Percentiles rank a stretch among this genome's conserved stretches.
phyloP scores from a whole-genome alignment of 2,797 vertebrate species.

The Sebastes alutus region DNA sequence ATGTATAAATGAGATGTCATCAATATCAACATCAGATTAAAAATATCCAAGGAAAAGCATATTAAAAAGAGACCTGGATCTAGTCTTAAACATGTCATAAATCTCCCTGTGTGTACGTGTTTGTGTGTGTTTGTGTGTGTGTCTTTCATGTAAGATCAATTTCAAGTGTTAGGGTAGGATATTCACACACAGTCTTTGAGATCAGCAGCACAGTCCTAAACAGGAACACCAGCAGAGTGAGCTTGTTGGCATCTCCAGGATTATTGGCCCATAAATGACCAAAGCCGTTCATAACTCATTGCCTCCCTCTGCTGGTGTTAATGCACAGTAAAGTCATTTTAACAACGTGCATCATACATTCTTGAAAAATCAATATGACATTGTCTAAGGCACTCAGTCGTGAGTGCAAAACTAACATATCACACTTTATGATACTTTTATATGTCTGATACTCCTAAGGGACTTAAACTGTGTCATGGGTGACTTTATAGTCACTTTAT shows the following conservation, averaged over 20 bases:
- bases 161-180: not conserved
- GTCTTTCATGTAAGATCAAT: not conserved
- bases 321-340: conserved; percentile 9
- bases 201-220: conserved; percentile 1
- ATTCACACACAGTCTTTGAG: not conserved
- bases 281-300: conserved; percentile 49
- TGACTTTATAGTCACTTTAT: conserved; percentile 10
- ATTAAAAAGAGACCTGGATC: conserved; percentile 2
- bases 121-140: not conserved
- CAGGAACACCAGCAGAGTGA: conserved; percentile 13
- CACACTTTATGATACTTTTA: not conserved
- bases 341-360: not conserved
- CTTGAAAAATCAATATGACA: conserved; percentile 9
- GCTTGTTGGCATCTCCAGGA: conserved; percentile 18
- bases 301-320: conserved; percentile 74
- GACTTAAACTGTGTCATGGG: not conserved
- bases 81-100: not conserved
- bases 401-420: conserved; percentile 2
- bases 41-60: conserved; percentile 6
- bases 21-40: not conserved
- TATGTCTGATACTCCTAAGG: not conserved
- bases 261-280: conserved; percentile 29
- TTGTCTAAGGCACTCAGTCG: not conserved
- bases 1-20: conserved; percentile 20
- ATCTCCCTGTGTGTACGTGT: not conserved